Conservation (phyloP, 2,113 vertebrate species). For the Cyphomyrus discorhynchus region DNA sequence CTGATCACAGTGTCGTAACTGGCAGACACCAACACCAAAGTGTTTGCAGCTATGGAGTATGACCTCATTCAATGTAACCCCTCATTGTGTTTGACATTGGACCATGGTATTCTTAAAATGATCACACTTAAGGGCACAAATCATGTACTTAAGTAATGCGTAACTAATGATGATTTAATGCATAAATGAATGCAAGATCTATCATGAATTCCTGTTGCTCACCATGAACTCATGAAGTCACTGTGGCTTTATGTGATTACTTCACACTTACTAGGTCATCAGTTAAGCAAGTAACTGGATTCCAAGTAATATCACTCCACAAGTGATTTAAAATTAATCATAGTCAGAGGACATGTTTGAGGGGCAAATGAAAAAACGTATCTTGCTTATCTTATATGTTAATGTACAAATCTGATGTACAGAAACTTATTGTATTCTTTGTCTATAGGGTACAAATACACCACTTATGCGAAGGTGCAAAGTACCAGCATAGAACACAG, state of each 20-base stretch:
- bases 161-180: neutral
- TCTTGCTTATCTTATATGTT: neutral
- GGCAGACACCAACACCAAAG: neutral
- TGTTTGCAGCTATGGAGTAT: neutral
- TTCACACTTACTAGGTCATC: neutral
- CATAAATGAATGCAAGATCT: neutral
- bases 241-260: neutral
- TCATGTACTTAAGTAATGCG: neutral
- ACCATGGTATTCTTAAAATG: neutral
- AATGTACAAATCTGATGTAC: neutral
- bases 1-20: neutral
- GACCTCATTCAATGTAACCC: neutral
- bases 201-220: neutral
- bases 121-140: neutral
- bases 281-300: neutral
- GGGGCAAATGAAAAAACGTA: neutral
- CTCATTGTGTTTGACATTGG: neutral
- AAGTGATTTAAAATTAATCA: neutral
- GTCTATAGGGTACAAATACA: neutral
- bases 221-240: neutral
- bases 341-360: neutral
- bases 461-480: neutral
- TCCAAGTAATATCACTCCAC: neutral
- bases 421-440: neutral
- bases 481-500: neutral